These are phyloP conservation scores for Ateles fusciceps DNA, from an alignment of 2,797 vertebrate species.

Conservation along the genomic window DNA sequence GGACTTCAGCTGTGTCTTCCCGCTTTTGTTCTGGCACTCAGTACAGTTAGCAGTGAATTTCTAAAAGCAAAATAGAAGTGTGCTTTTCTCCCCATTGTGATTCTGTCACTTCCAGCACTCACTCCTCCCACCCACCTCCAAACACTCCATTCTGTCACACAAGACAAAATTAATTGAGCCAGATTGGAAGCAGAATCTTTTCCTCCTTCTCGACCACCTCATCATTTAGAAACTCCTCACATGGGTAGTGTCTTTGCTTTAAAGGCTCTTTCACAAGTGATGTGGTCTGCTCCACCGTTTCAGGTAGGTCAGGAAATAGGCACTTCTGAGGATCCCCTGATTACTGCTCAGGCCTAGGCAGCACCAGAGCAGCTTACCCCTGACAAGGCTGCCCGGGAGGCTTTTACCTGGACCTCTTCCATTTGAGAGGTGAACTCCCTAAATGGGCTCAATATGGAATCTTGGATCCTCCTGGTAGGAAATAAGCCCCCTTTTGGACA, in stretches of 20 bases:
- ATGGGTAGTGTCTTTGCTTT: not conserved
- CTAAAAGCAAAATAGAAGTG: not conserved
- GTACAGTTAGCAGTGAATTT: not conserved
- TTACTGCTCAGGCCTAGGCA: not conserved
- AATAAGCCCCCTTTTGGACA: not conserved
- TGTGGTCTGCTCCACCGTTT: not conserved
- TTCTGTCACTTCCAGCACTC: not conserved
- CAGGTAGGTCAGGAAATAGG: not conserved
- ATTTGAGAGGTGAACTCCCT: not conserved
- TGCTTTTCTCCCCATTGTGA: not conserved
- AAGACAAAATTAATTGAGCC: not conserved
- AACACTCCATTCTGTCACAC: not conserved
- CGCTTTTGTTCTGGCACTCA: not conserved
- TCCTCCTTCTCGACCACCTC: not conserved
- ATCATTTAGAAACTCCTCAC: not conserved
- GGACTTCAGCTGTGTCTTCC: not conserved
- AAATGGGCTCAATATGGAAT: not conserved
- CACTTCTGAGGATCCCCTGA: not conserved
- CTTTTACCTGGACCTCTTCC: not conserved
- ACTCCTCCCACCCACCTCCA: not conserved
- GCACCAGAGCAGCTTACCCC: too few relatives aligned
- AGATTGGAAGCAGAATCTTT: not conserved
- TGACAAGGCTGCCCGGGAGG: not conserved
- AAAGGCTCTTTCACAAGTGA: not conserved
- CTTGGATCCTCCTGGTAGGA: not conserved